Evolutionary conservation across 2,888 invertebrate species (phyloP).

Genomic region (Acholoe squamosa): DNA sequence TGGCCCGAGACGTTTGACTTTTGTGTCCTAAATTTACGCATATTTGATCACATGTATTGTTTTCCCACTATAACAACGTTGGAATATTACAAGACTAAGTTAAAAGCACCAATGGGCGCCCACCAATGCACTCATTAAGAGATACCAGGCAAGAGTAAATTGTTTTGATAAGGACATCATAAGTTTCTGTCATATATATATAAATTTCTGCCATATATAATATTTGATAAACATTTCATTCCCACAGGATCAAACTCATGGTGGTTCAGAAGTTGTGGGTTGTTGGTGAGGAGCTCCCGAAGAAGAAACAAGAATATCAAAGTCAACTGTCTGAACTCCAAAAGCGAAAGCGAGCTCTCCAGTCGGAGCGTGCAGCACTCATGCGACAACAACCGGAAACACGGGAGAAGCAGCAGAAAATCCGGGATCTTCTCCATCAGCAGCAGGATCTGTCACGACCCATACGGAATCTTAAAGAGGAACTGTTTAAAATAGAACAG

Average conservation of each 20-base stretch:
- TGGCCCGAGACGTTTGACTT: too few relatives aligned
- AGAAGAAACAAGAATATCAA: constrained; percentile 18
- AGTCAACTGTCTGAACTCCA: background rate
- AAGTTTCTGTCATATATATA: too few relatives aligned
- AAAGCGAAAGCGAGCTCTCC: background rate
- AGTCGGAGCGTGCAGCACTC: background rate
- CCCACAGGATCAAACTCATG: constrained; percentile 27
- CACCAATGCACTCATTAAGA: too few relatives aligned
- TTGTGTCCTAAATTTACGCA: too few relatives aligned
- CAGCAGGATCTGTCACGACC: constrained; percentile 10
- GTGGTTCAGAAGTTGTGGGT: constrained; percentile 8
- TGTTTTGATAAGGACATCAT: too few relatives aligned
- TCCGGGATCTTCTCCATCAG: background rate
- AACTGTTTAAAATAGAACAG: constrained; percentile 48
- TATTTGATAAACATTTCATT: too few relatives aligned
- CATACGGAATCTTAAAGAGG: background rate
- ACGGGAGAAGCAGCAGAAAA: constrained; percentile 41
- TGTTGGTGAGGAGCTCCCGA: constrained; percentile 7
- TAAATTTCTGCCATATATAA: too few relatives aligned
- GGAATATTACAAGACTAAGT: too few relatives aligned
- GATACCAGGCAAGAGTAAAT: too few relatives aligned
- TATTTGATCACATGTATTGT: too few relatives aligned
- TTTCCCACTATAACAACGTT: too few relatives aligned
- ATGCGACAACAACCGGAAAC: background rate
- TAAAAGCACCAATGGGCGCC: too few relatives aligned